Conservation (phyloP, 2,797 vertebrate species). For the Pangasius sanitwongsei region DNA sequence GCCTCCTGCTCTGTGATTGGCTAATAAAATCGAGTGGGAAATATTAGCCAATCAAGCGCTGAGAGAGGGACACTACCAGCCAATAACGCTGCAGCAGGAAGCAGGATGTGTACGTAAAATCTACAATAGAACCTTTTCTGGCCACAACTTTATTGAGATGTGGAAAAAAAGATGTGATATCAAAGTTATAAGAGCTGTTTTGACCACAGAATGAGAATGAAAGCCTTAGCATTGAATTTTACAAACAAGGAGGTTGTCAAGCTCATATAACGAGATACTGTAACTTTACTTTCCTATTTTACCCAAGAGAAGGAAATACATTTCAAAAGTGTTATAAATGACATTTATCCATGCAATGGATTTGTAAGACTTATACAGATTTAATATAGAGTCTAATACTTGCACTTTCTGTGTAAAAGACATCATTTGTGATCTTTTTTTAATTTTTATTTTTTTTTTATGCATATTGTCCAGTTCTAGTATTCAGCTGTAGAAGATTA, state of each 20-base stretch:
- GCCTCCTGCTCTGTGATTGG: slow-evolving; percentile 5
- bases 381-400: not conserved
- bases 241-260: not conserved
- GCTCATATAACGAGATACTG: not conserved
- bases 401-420: not conserved
- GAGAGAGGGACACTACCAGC: not conserved
- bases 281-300: not conserved
- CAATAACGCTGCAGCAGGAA: not conserved
- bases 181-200: not conserved
- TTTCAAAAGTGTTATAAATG: not conserved
- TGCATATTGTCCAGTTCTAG: not conserved
- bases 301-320: not conserved
- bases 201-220: not conserved
- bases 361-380: not conserved
- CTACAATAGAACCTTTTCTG: not conserved
- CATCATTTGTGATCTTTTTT: too few relatives aligned
- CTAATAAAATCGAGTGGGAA: not conserved
- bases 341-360: not conserved
- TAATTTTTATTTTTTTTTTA: not conserved
- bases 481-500: not conserved
- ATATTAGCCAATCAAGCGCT: not conserved
- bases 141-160: not conserved
- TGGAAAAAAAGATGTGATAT: not conserved
- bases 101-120: not conserved
- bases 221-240: not conserved